Evolutionary conservation across 2,113 vertebrate species (phyloP).

Genomic region (Melanerpes aurifrons): DNA sequence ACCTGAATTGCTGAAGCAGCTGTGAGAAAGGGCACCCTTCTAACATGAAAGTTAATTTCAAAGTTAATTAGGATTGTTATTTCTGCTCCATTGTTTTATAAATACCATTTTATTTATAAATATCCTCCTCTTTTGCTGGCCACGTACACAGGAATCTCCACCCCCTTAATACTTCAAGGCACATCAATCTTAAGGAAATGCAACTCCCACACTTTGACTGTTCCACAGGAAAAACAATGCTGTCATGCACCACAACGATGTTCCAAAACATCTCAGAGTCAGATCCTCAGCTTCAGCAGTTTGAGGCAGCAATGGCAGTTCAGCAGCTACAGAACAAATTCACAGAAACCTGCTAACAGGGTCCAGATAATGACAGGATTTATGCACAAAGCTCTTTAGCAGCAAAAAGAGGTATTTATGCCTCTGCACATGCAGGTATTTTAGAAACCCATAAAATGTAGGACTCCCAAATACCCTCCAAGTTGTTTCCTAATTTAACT

Average conservation of each 20-base stretch:
- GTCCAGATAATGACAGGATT: not conserved
- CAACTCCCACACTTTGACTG: conserved; percentile 62
- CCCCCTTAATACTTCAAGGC: conserved; percentile 13
- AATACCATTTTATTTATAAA: conserved; percentile 40
- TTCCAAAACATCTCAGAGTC: conserved; percentile 31
- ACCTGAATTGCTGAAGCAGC: not conserved
- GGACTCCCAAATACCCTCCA: not conserved
- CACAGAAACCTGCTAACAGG: not conserved
- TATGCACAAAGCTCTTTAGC: not conserved
- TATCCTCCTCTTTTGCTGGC: not conserved
- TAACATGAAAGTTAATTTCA: not conserved
- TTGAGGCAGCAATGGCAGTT: not conserved
- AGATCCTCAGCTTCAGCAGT: not conserved
- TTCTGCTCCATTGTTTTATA: conserved; percentile 56
- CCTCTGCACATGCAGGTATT: not conserved
- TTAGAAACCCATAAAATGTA: not conserved
- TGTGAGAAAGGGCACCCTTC: not conserved
- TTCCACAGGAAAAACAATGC: conserved; percentile 31
- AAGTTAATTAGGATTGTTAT: not conserved
- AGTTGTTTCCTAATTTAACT: not conserved
- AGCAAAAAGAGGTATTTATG: not conserved
- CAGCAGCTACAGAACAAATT: not conserved
- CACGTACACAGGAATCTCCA: conserved; percentile 54
- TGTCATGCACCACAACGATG: conserved; percentile 9
- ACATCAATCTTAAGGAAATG: conserved; percentile 50